Percentiles rank a stretch among this genome's conserved stretches.
phyloP scores from a whole-genome alignment of 2,113 vertebrate species.

The Onychostruthus taczanowskii region DNA sequence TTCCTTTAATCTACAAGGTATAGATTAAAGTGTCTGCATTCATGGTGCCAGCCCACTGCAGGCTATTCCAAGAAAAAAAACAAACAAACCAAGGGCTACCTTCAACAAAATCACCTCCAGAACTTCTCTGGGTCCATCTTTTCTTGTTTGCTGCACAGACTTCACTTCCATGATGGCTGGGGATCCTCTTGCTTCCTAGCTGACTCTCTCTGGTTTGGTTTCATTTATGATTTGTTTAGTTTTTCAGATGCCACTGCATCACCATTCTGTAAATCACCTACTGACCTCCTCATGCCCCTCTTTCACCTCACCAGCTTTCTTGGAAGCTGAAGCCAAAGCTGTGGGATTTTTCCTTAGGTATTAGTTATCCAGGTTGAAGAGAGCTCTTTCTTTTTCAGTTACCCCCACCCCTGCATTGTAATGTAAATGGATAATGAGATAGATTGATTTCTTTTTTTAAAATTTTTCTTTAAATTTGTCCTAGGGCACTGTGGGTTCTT shows the following conservation, averaged over 20 bases:
- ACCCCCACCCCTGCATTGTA: neutral
- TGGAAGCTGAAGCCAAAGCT: neutral
- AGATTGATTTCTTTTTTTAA: neutral
- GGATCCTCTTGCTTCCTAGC: neutral
- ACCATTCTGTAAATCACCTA: neutral
- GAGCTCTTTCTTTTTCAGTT: neutral
- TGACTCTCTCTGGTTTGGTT: neutral
- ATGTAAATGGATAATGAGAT: neutral
- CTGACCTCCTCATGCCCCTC: neutral
- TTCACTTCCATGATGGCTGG: neutral
- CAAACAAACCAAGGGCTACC: neutral
- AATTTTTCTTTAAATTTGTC: neutral
- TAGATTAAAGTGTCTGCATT: neutral
- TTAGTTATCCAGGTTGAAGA: neutral
- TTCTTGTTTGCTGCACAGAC: neutral
- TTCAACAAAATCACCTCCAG: neutral
- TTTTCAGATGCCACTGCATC: neutral
- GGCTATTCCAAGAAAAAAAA: neutral
- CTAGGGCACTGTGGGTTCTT: neutral
- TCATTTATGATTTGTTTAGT: neutral
- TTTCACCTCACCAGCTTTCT: neutral
- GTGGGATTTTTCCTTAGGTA: neutral
- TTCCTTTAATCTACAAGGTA: neutral
- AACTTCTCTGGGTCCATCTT: neutral
- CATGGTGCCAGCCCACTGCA: neutral